Percentiles rank a stretch among this genome's conserved stretches.
Evolutionary conservation across 2,888 invertebrate genomes (phyloP).

Genomic region (Caenorhabditis virilis): DNA sequence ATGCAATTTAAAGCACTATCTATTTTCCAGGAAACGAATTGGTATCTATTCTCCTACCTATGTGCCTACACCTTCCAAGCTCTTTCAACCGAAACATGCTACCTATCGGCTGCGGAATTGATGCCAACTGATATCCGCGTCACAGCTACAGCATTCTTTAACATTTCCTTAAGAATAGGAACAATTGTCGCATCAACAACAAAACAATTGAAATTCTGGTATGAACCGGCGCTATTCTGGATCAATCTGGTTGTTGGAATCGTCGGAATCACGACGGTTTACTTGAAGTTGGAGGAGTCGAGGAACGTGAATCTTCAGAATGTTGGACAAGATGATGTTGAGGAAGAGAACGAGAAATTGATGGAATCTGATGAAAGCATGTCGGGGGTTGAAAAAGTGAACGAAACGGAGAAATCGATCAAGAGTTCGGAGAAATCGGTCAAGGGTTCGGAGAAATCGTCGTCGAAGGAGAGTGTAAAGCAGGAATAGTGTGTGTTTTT

Average conservation of each 20-base stretch:
- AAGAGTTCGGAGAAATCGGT: too few species aligned
- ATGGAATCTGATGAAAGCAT: too few species aligned
- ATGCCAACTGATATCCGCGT: slow-evolving; percentile 31
- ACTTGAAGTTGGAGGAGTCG: slow-evolving; percentile 19
- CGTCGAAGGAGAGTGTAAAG: too few species aligned
- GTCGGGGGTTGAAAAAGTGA: too few species aligned
- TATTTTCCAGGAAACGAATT: slow-evolving; percentile 14
- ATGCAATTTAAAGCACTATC: too few species aligned
- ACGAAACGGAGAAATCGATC: too few species aligned
- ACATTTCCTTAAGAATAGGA: slow-evolving; percentile 21
- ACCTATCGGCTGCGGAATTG: slow-evolving; percentile 23
- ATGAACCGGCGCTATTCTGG: slow-evolving; percentile 24
- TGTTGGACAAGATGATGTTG: slow-evolving; percentile 16
- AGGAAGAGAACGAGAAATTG: not conserved
- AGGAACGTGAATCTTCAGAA: slow-evolving; percentile 19
- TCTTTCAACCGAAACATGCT: slow-evolving; percentile 21
- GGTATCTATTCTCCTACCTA: slow-evolving; percentile 25
- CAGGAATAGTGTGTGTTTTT: too few species aligned
- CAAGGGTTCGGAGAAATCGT: too few species aligned
- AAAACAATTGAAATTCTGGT: slow-evolving; percentile 22
- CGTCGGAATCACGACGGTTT: slow-evolving; percentile 19
- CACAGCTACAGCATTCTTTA: slow-evolving; percentile 24
- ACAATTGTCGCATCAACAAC: slow-evolving; percentile 24
- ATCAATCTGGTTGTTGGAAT: slow-evolving; percentile 22
- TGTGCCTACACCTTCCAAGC: slow-evolving; percentile 27